These are phyloP conservation scores for Macrocentrus cingulum DNA, from an alignment of 1,140 invertebrate species.

Conservation along the genomic window DNA sequence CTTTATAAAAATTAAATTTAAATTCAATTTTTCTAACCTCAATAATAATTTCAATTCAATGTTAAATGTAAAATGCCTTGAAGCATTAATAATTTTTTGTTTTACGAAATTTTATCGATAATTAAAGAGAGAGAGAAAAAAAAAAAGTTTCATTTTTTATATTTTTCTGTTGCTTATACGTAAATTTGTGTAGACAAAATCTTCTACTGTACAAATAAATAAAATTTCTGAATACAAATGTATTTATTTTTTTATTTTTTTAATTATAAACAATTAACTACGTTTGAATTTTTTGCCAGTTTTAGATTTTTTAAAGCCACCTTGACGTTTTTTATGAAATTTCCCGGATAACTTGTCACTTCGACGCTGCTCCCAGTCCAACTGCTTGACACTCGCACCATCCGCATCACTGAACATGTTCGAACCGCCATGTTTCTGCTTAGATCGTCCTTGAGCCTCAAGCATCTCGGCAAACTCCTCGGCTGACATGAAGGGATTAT, in stretches of 20 bases:
- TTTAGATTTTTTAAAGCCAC: slow-evolving; percentile 23
- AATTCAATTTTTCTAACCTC: too few species aligned
- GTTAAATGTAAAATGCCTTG: too few species aligned
- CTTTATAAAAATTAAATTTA: too few species aligned
- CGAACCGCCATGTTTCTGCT: slow-evolving; percentile 64
- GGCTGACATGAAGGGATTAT: slow-evolving; percentile 67
- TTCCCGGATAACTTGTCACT: slow-evolving; percentile 41
- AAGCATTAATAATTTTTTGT: too few species aligned
- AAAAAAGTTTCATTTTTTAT: too few species aligned
- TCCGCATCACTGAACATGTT: slow-evolving; percentile 67
- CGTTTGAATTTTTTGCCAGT: slow-evolving; percentile 36
- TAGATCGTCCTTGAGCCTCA: slow-evolving; percentile 66
- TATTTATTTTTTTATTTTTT: not conserved
- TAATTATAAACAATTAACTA: not conserved
- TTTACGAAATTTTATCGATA: too few species aligned
- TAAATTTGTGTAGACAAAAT: too few species aligned
- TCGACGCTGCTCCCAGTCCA: slow-evolving; percentile 69
- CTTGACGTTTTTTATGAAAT: slow-evolving; percentile 31
- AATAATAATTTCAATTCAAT: too few species aligned
- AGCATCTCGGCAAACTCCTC: slow-evolving; percentile 74
- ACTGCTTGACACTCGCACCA: slow-evolving; percentile 67
- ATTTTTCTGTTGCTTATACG: too few species aligned
- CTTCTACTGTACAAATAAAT: not conserved
- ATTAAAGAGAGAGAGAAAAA: too few species aligned
- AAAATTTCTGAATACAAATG: not conserved